Conservation (phyloP, 2,888 invertebrate species). For the Eurois occulta region DNA sequence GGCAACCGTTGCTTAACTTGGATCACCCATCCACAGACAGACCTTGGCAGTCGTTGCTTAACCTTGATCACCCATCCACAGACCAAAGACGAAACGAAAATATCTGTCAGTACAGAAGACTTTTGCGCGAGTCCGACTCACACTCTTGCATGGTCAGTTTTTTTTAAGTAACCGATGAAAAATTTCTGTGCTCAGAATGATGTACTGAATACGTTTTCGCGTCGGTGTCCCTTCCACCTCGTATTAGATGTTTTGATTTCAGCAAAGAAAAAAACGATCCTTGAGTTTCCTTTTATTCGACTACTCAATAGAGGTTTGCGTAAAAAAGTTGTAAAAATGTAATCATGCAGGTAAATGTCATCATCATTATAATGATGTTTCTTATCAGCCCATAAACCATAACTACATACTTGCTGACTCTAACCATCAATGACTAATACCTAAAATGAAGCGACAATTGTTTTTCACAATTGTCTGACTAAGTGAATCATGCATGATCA, state of each 20-base stretch:
- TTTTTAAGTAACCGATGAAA: too few species aligned
- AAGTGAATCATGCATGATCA: neutral
- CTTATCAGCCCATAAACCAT: conserved; percentile 15
- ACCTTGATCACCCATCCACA: too few species aligned
- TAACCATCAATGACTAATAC: conserved; percentile 3
- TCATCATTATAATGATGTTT: conserved; percentile 10
- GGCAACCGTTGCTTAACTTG: too few species aligned
- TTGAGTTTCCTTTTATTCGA: neutral
- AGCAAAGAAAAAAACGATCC: neutral
- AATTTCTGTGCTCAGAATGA: too few species aligned
- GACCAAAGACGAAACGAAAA: too few species aligned
- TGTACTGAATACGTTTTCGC: too few species aligned
- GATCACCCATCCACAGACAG: too few species aligned
- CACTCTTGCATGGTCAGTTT: too few species aligned
- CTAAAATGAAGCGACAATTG: neutral
- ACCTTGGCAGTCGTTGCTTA: too few species aligned
- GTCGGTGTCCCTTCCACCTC: too few species aligned
- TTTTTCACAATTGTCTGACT: neutral
- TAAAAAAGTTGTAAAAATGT: conserved; percentile 2
- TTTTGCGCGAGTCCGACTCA: too few species aligned
- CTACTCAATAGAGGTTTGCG: neutral
- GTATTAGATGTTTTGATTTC: neutral
- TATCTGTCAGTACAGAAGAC: too few species aligned
- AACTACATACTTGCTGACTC: neutral
- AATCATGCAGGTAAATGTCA: conserved; percentile 8